Evolutionary conservation across 1,140 invertebrate species (phyloP), one percentile per base, ranked within the genome.

Genomic region (Limonius californicus): DNA sequence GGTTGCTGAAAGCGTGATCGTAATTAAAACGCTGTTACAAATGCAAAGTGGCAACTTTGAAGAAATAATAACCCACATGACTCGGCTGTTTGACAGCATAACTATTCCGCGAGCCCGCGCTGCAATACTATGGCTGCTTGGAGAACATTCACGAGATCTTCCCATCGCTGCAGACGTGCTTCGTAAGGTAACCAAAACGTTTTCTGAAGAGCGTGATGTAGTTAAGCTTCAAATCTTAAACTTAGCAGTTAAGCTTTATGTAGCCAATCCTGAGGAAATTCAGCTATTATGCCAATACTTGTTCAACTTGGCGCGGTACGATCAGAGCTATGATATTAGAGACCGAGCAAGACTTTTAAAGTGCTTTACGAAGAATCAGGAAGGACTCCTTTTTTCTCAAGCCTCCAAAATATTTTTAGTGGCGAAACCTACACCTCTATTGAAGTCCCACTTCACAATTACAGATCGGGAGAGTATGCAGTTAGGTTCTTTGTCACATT

Each of bases 191-290:
- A 94, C 94, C 0, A 97, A 96, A 77, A 88, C 85, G 14, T 98
- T 98, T 79, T 81, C 88, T 4, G 87, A 88, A 74, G 95, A 91
- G 86, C 91, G 97, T 72, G 93, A 97, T 73, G 89, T 95, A 57
- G 95, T 99, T 0, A 98, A 99, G 78, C 80, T 99, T 27, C 97
- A 99, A 83, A 89, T 95, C 35, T 78, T 99, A 0, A 99, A 98
- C 77, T 79, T 99, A 60, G 93, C 95, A 2, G 90, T 96, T 0
- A 98, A 99, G 76, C 80, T 99, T 15, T 96, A 87, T 68, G 79
- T 98, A 16, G 94, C 89, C 12, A 97, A 97, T 80, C 84, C 88
- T 0, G 84, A 88, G 68, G 93, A 96, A 79, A 95, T 93, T 0
- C 84, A 86, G 59, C 79, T 93, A 4, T 82, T 99, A 30, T 94